Percentiles rank a stretch among this genome's conserved stretches.
These are phyloP conservation scores for Scolanthus callimorphus DNA, from an alignment of 92 coral and sea anemone species.

Conservation along the genomic window DNA sequence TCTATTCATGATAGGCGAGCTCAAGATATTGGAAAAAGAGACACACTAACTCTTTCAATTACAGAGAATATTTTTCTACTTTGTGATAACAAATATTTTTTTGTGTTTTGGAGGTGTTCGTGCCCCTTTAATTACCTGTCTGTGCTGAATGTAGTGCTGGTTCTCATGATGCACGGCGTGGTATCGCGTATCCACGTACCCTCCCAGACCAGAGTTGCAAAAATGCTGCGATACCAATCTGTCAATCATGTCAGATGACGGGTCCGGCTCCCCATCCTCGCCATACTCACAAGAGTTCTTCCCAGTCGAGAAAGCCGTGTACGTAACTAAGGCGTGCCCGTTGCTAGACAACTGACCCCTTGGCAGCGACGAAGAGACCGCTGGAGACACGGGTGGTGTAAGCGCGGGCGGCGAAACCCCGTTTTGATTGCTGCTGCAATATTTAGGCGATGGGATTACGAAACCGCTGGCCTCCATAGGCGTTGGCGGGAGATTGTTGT, in stretches of 20 bases:
- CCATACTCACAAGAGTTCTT: slow-evolving; percentile 55
- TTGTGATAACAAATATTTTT: no score
- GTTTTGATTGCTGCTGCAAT: slow-evolving; percentile 59
- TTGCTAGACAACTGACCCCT: slow-evolving; percentile 42
- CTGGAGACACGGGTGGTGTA: slow-evolving; percentile 89
- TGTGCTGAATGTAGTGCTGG: slow-evolving; percentile 11
- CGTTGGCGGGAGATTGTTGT: slow-evolving; percentile 66
- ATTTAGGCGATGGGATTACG: slow-evolving; percentile 71
- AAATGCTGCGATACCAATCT: slow-evolving; percentile 94
- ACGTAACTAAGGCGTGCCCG: slow-evolving; percentile 61
- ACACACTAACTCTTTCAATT: no score
- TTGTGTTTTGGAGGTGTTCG: no score
- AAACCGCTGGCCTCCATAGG: slow-evolving; percentile 71
- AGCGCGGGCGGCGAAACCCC: slow-evolving; percentile 62
- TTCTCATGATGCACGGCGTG: background rate
- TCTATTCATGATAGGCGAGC: no score
- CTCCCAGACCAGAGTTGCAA: slow-evolving; percentile 89
- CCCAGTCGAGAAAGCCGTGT: slow-evolving; percentile 62
- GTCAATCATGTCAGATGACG: slow-evolving; percentile 84
- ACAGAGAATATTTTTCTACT: no score
- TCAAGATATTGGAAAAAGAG: no score
- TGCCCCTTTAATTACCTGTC: slow-evolving; percentile 59
- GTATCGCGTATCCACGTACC: slow-evolving; percentile 52
- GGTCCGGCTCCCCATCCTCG: slow-evolving; percentile 47
- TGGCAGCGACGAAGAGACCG: slow-evolving; percentile 40